Evolutionary conservation across 2,888 invertebrate genomes (phyloP), one percentile per base, ranked within the genome.

Genomic region (Aleiodes leptofemur): DNA sequence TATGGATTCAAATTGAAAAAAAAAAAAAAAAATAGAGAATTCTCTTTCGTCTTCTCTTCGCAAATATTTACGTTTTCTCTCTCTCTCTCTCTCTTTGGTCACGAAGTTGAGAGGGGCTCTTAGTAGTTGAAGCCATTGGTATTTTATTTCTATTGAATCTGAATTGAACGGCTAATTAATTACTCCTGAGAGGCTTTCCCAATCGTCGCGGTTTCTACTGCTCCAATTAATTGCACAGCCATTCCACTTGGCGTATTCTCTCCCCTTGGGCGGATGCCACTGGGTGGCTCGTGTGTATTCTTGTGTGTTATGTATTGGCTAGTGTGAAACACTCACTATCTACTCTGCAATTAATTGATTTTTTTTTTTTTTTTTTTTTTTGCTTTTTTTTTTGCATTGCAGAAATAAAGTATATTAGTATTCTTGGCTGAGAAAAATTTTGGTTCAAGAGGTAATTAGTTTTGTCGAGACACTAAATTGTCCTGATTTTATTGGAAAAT

Each of bases 91-190:
- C 51, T 43, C 34, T 34, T 50, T 48, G 7, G 43, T 43, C 7
- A 43, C 43, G 23, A 23, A 23, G 23, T 43, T 43, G 9, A 43
- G 9, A 43, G 43, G 16, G 57, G 57, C 13, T 57, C n/a, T 23
- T 29, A 31, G 31, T 23, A 23, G 23, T 23, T 23, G 57, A 57
- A 57, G 57, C 61, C 56, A 59, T 50, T 72, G 14, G 73, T 68
- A 73, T 73, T 74, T 72, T 74, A 69, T 66, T 74, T 68, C 74
- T 84, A 85, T 85, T 81, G 82, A 80, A 86, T 86, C 85, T 83
- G 84, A 85, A 85, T 86, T 85, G 83, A 85, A 85, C 82, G 81
- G 79, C 82, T 86, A 86, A 86, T 86, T 86, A 86, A 86, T 86
- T 84, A 81, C 76, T 43, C 43, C 43, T 74, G 57, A 57, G 57